phyloP scores from a whole-genome alignment of 2,888 invertebrate species.

The Creontiades dilutus region DNA sequence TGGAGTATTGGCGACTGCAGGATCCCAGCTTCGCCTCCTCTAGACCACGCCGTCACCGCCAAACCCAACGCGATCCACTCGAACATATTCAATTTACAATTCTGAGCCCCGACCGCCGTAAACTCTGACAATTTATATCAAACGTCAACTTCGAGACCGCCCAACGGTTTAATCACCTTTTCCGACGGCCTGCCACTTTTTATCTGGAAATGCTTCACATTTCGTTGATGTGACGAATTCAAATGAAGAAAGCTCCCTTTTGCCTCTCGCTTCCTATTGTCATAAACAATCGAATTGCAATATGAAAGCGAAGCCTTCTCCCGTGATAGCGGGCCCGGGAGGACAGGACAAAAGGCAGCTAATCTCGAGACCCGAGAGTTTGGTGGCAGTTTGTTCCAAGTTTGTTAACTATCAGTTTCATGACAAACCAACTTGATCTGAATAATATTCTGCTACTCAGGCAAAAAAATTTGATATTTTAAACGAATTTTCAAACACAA shows the following conservation, averaged over 20 bases:
- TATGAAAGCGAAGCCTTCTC: not conserved
- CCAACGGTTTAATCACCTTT: not conserved
- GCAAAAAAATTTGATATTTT: too few relatives aligned
- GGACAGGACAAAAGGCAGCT: constrained; percentile 60
- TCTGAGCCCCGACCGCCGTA: not conserved
- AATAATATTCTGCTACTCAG: too few relatives aligned
- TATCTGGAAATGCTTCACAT: constrained; percentile 20
- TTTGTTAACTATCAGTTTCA: too few relatives aligned
- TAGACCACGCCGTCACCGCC: not conserved
- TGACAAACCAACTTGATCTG: too few relatives aligned
- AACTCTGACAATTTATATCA: constrained; percentile 45
- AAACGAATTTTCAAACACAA: too few relatives aligned
- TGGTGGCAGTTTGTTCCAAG: too few relatives aligned
- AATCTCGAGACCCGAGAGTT: constrained; percentile 18
- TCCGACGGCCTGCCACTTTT: constrained; percentile 49
- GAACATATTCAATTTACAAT: not conserved
- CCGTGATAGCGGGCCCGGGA: constrained; percentile 1
- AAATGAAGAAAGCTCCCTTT: constrained; percentile 6
- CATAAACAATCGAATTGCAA: constrained; percentile 42
- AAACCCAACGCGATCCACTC: not conserved
- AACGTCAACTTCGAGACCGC: not conserved
- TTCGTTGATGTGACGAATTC: constrained; percentile 21
- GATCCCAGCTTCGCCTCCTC: not conserved
- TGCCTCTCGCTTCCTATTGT: not conserved
- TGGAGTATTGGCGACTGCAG: constrained; percentile 46